Percentiles rank a stretch among this genome's conserved stretches.
Conservation (phyloP, 2,797 vertebrate species). For the Calcarius lapponicus region DNA sequence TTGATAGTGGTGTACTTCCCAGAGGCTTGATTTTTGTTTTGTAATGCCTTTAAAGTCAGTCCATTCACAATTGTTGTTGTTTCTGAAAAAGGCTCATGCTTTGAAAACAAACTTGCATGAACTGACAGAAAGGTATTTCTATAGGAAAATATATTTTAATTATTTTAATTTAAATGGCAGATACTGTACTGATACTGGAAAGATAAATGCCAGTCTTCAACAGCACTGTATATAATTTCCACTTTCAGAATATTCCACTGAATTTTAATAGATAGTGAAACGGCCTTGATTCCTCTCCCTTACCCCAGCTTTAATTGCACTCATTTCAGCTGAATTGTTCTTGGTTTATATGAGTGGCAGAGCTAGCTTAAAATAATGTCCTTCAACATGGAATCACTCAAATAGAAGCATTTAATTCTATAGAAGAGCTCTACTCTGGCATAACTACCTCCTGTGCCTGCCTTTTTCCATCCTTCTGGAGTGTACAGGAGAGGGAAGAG, state of each 20-base stretch:
- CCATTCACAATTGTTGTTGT: neutral
- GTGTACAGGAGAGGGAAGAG: neutral
- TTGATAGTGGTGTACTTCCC: neutral
- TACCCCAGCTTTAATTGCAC: neutral
- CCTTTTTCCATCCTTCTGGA: neutral
- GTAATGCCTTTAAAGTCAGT: neutral
- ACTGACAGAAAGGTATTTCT: neutral
- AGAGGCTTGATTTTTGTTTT: neutral
- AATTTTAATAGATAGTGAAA: neutral
- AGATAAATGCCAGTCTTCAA: neutral
- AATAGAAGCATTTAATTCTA: neutral
- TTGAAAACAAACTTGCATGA: neutral
- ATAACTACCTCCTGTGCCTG: neutral
- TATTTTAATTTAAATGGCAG: neutral
- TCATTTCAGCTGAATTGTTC: neutral
- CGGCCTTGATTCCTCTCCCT: neutral
- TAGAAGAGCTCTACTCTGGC: neutral
- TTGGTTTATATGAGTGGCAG: neutral
- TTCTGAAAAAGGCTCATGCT: neutral
- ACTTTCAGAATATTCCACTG: neutral
- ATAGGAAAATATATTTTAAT: neutral
- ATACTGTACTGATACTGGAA: neutral
- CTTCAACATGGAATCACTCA: neutral
- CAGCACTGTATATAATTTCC: neutral
- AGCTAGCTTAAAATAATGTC: neutral